These are phyloP conservation scores for Natator depressus DNA, from an alignment of 2,113 vertebrate species.

Conservation along the genomic window DNA sequence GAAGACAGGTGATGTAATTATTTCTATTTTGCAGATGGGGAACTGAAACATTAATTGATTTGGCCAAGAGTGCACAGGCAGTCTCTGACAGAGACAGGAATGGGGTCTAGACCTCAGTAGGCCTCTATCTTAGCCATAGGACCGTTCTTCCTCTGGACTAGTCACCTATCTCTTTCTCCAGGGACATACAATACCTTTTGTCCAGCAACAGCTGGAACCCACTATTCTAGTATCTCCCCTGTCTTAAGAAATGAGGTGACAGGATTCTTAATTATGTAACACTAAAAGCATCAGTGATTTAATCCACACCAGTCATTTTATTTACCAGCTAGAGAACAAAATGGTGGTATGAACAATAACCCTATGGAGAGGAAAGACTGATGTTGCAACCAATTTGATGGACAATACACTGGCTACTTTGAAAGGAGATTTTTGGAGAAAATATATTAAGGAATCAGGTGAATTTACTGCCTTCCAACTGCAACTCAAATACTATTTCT, in stretches of 20 bases:
- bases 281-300: too few relatives aligned
- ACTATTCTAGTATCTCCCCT: neutral
- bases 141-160: neutral
- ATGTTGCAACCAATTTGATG: neutral
- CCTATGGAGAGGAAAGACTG: neutral
- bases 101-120: neutral
- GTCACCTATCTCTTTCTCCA: neutral
- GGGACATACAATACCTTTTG: neutral
- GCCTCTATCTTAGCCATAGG: neutral
- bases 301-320: neutral
- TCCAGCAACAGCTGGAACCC: fast-evolving
- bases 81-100: neutral
- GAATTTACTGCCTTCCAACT: neutral
- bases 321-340: neutral
- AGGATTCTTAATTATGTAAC: neutral
- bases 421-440: neutral
- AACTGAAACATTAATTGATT: neutral
- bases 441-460: neutral
- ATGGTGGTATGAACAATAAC: neutral
- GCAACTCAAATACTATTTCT: neutral
- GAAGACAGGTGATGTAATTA: neutral
- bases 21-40: neutral
- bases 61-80: neutral
- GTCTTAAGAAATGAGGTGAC: neutral
- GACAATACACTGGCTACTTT: neutral